Evolutionary conservation across 1,140 invertebrate genomes (phyloP), one percentile per base, ranked within the genome.

Genomic region (Drosophila repletoides): DNA sequence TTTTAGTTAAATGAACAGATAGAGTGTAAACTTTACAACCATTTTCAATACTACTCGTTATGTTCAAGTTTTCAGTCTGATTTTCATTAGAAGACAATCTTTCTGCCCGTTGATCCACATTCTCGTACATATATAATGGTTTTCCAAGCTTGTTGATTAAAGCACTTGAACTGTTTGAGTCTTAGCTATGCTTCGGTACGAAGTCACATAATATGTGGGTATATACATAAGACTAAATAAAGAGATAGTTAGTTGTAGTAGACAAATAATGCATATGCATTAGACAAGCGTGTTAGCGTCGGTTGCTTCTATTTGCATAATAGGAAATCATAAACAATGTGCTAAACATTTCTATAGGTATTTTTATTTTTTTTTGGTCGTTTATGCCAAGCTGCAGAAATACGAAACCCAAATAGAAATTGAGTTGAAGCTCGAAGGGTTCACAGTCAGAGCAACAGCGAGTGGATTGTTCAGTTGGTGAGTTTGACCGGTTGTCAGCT

Each of bases 351-450:
- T 19, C 40, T 51, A n/a, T 33, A 2, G n/a, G n/a, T 33, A 14
- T 51, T 40, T 55, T 24, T 45, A 21, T 51, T 33, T 48, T 46
- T 22, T 68, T 65, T 64, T 19, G 17, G 36, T 14, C 33, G 15
- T 51, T 51, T 53, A 22, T 56, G 33, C 40, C 56, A 71, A 55
- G 51, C 52, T 49, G 26, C 43, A 65, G 41, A 65, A 65, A 58
- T 41, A 46, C 22, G 22, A 60, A 12, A 36, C 12, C 24, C 7
- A 61, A 24, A 22, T 43, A 6, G 15, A 53, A 28, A 24, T 22
- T n/a, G 22, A 10, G 17, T 34, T 51, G 5, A 9, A 12, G 46
- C 9, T 33, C 12, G 38, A 5, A 41, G n/a, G n/a, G n/a, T n/a
- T n/a, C 38, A 15, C 12, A 17, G 34, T 5, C 19, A 10, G 34